A percentile compares a stretch with the other conserved stretches of the same genome.
Evolutionary conservation across 92 coral and sea anemone species (phyloP).

Genomic region (Anthopleura xanthogrammica): DNA sequence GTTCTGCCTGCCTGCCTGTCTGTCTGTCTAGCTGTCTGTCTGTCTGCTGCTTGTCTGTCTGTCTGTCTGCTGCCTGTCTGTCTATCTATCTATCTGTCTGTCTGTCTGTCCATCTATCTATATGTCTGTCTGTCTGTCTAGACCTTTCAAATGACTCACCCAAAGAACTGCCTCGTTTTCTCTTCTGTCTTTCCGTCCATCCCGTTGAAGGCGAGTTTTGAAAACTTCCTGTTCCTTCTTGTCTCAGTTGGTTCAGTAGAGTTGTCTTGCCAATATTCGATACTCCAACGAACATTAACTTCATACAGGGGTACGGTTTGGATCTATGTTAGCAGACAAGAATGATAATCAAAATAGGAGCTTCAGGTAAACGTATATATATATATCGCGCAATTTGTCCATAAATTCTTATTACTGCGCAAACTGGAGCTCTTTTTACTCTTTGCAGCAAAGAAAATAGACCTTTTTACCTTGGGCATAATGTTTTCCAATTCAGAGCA

Average conservation of each 20-base stretch:
- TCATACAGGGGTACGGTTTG: conserved; percentile 94
- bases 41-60: no score
- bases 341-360: not conserved
- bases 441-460: no score
- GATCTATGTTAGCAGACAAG: conserved; percentile 46
- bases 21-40: no score
- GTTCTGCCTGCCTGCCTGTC: no score
- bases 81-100: no score
- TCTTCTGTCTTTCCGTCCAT: conserved; percentile 91
- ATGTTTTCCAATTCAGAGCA: no score
- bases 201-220: conserved; percentile 78
- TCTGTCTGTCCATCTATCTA: no score
- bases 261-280: conserved; percentile 99
- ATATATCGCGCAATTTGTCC: not conserved
- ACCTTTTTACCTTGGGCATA: no score
- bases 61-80: no score
- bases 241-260: conserved; percentile 76
- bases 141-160: conserved; percentile 17
- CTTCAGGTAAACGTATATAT: not conserved
- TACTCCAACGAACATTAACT: conserved; percentile 98
- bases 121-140: no score
- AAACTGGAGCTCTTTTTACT: no score
- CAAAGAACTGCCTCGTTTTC: conserved; percentile 43
- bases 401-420: no score
- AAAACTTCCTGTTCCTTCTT: conserved; percentile 77